Evolutionary conservation across 2,888 invertebrate genomes (phyloP), one percentile per base, ranked within the genome.

Genomic region (Liposcelis brunnea): DNA sequence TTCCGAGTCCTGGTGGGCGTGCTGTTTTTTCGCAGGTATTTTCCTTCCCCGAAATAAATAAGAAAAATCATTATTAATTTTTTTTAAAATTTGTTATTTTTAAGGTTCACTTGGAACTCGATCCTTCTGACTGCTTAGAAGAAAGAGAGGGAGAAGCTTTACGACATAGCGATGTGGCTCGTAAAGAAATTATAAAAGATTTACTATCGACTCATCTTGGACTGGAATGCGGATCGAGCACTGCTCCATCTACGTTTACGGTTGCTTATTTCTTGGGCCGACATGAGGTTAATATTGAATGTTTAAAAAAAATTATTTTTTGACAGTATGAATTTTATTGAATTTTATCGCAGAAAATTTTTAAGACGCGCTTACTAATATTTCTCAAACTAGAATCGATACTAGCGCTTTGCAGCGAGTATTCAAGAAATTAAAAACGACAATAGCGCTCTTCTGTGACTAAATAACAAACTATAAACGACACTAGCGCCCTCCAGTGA

Each of bases 91-190:
- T 35, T 35, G 4, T 40, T 44, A 48, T 47, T 47, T 48, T 59
- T 6, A 60, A 86, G 76, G 82, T 87, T 38, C 85, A 86, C 58
- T 66, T 87, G 54, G 87, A 87, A 63, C 75, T 80, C 1, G 81
- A 80, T 60, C 84, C 85, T 1, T 65, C 61, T 42, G 71, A 76
- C 53, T 77, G 74, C 55, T 18, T 74, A 75, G 54, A 64, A 51
- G 75, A 75, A 53, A 59, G 56, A 8, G 74, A 74, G 58, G 74
- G 65, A 54, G 56, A 60, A 2, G 69, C 73, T 2, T 59, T 78
- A 11, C 70, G 69, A 51, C 67, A 73, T 50, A 76, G 71, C 56
- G 76, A 85, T 56, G 64, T 69, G 43, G 79, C 78, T n/a, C 72
- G 86, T 2, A 59, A 84, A 19, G 83, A 82, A 57, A 85, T 87